phyloP scores from a whole-genome alignment of 2,797 vertebrate genomes.

The Sebastes taczanowskii region DNA sequence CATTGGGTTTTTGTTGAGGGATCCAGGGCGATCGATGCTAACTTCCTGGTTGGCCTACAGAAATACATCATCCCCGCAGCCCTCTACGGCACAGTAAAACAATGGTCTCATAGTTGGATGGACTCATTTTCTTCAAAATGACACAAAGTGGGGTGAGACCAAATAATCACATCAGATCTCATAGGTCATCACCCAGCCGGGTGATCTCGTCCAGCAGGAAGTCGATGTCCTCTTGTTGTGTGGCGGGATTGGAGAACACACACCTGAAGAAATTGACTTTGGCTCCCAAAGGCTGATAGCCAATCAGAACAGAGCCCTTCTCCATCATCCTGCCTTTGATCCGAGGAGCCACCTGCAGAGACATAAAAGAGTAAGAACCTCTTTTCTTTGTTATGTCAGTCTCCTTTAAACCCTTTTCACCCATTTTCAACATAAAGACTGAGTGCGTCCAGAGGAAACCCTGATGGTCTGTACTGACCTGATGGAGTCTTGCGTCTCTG shows the following conservation, averaged over 20 bases:
- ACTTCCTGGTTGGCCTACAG: too few species aligned
- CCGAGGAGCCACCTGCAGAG: slow-evolving; percentile 73
- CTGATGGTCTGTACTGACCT: slow-evolving; percentile 53
- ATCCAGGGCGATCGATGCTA: too few species aligned
- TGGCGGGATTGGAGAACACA: slow-evolving; percentile 81
- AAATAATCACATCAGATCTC: background rate
- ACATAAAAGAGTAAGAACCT: background rate
- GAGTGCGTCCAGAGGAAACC: background rate
- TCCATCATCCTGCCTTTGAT: slow-evolving; percentile 83
- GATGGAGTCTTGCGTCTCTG: slow-evolving; percentile 70
- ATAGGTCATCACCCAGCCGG: slow-evolving; percentile 72
- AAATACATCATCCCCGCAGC: too few species aligned
- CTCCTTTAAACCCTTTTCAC: background rate
- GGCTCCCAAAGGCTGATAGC: slow-evolving; percentile 72
- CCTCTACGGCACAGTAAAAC: background rate
- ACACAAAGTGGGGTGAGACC: background rate
- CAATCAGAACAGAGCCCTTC: slow-evolving; percentile 72
- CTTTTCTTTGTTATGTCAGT: background rate
- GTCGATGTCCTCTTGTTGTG: slow-evolving; percentile 73
- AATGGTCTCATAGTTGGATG: background rate
- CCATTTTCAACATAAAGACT: background rate
- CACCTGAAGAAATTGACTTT: slow-evolving; percentile 81
- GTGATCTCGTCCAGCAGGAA: slow-evolving; percentile 80
- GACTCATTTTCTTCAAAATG: background rate
- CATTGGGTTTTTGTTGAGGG: too few species aligned